Evolutionary conservation across 1,140 invertebrate species (phyloP).

Genomic region (Aethina tumida): DNA sequence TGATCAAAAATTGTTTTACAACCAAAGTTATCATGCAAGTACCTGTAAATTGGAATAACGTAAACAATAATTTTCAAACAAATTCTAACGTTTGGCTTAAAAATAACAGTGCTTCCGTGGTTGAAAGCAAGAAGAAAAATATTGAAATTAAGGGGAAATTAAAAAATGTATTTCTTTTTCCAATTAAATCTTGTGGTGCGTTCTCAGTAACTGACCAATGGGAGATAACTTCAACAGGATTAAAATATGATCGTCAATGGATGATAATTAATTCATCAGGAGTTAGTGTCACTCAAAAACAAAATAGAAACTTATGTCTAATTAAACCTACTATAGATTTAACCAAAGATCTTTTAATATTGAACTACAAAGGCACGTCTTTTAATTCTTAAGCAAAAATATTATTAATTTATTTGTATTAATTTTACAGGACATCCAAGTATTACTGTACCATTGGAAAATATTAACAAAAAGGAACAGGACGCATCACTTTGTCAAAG

Average conservation of each 20-base stretch:
- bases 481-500: constrained; percentile 50
- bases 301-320: constrained; percentile 66
- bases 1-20: constrained; percentile 64
- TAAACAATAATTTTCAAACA: background rate
- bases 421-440: constrained; percentile 3
- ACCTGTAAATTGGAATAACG: constrained; percentile 3
- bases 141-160: constrained; percentile 24
- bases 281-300: constrained; percentile 80
- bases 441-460: constrained; percentile 11
- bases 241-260: constrained; percentile 86
- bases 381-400: constrained; percentile 2
- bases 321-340: constrained; percentile 67
- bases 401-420: background rate
- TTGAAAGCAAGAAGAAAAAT: constrained; percentile 1
- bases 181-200: constrained; percentile 86
- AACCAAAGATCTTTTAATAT: constrained; percentile 45
- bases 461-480: constrained; percentile 10
- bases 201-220: constrained; percentile 59
- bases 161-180: constrained; percentile 73
- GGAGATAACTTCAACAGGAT: constrained; percentile 60
- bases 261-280: constrained; percentile 76
- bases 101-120: background rate
- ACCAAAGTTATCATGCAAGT: constrained; percentile 21
- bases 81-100: background rate
- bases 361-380: constrained; percentile 55